Conservation (phyloP, 2,797 vertebrate genomes). For the Phalanger gymnotis region DNA sequence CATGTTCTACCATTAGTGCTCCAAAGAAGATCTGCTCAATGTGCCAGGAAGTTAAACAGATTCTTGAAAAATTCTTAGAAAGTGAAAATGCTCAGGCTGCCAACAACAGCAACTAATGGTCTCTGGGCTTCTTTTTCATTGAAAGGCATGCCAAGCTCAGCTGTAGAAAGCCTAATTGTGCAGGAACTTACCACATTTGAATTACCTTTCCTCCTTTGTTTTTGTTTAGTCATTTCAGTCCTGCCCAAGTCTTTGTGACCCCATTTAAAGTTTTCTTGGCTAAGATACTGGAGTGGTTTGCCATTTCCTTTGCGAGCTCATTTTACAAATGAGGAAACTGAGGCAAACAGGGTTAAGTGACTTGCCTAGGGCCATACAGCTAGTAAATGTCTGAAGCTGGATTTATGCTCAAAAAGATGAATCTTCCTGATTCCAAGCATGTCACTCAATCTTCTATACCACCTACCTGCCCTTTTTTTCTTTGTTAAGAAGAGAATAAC, state of each 20-base stretch:
- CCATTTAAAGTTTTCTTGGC: not conserved
- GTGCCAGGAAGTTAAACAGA: slow-evolving; percentile 12
- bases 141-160: slow-evolving; percentile 9
- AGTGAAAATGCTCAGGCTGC: slow-evolving; percentile 30
- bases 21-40: not conserved
- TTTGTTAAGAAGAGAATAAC: not conserved
- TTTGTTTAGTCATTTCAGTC: not conserved
- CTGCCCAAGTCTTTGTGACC: not conserved
- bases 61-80: slow-evolving; percentile 45
- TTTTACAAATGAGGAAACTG: not conserved
- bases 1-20: not conserved
- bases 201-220: not conserved
- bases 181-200: slow-evolving; percentile 5
- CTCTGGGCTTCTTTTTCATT: not conserved
- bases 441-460: not conserved
- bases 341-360: not conserved
- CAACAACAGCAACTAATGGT: not conserved
- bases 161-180: not conserved
- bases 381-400: not conserved
- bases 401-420: not conserved
- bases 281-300: not conserved
- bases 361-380: not conserved
- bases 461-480: not conserved
- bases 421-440: not conserved
- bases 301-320: not conserved